phyloP scores from a whole-genome alignment of 2,797 vertebrate genomes.

The Molossus alvarezi region DNA sequence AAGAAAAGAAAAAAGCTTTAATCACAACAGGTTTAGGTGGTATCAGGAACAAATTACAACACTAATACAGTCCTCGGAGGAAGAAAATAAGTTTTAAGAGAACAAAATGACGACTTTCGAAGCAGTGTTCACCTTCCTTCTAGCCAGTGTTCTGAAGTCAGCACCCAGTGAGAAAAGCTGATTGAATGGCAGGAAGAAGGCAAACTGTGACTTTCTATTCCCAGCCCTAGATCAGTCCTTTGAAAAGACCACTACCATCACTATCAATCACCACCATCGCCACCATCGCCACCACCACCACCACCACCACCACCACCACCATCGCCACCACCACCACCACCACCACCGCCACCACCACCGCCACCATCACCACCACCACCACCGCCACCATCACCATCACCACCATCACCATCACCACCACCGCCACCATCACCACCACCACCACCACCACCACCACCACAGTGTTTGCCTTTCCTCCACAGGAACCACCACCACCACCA shows the following conservation, averaged over 20 bases:
- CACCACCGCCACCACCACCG: too few relatives aligned
- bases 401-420: neutral
- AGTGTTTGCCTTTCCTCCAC: too few relatives aligned
- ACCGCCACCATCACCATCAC: neutral
- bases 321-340: too few relatives aligned
- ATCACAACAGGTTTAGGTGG: constrained; percentile 72
- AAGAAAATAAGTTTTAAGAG: constrained; percentile 65
- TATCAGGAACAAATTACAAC: constrained; percentile 77
- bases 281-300: neutral
- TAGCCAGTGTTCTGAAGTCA: neutral
- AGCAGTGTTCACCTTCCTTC: neutral
- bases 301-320: too few relatives aligned
- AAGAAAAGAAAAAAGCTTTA: constrained; percentile 60
- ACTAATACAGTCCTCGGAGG: constrained; percentile 66
- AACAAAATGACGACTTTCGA: constrained; percentile 66
- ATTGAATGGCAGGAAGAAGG: neutral
- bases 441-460: too few relatives aligned
- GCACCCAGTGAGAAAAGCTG: neutral
- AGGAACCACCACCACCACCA: neutral
- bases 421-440: too few relatives aligned
- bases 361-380: too few relatives aligned
- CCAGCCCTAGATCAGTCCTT: neutral
- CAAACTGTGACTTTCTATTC: neutral
- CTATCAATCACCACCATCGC: too few relatives aligned
- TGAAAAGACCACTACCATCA: neutral